These are phyloP conservation scores for Littorina saxatilis DNA, from an alignment of 1,140 invertebrate species.

Conservation along the genomic window DNA sequence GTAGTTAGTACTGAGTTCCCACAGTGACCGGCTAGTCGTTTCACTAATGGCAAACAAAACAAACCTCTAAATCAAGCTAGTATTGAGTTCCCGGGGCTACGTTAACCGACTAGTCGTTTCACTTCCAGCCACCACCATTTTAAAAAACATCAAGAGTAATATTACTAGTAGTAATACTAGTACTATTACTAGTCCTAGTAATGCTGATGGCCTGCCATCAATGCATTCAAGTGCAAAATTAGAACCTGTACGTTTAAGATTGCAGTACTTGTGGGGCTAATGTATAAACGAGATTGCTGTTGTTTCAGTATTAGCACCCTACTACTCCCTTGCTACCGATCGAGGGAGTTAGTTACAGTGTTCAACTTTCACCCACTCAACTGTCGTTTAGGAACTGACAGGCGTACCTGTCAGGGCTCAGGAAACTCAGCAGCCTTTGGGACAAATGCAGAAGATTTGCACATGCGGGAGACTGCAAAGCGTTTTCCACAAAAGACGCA, in stretches of 20 bases:
- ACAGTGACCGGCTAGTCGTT: too few species aligned
- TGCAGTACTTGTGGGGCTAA: not conserved
- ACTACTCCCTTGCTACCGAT: not conserved
- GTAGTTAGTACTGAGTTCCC: too few species aligned
- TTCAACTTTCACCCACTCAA: not conserved
- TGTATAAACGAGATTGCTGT: not conserved
- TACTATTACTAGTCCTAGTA: too few species aligned
- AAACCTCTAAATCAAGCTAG: too few species aligned
- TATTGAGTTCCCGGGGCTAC: too few species aligned
- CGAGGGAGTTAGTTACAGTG: not conserved
- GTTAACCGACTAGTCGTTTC: too few species aligned
- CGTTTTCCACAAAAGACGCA: not conserved
- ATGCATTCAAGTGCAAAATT: not conserved
- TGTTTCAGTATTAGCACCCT: too few species aligned
- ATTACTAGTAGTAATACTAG: too few species aligned
- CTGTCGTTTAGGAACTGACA: constrained; percentile 1
- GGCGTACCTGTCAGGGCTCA: not conserved
- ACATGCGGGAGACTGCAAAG: not conserved
- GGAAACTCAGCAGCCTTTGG: not conserved
- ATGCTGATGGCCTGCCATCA: not conserved
- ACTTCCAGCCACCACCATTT: too few species aligned
- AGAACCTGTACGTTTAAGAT: not conserved
- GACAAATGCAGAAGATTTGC: not conserved
- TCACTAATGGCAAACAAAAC: too few species aligned
- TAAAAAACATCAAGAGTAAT: too few species aligned